Percentiles rank a stretch among this genome's conserved stretches.
Conservation (phyloP, 1,140 invertebrate genomes). For the Wiebesia pumilae region DNA sequence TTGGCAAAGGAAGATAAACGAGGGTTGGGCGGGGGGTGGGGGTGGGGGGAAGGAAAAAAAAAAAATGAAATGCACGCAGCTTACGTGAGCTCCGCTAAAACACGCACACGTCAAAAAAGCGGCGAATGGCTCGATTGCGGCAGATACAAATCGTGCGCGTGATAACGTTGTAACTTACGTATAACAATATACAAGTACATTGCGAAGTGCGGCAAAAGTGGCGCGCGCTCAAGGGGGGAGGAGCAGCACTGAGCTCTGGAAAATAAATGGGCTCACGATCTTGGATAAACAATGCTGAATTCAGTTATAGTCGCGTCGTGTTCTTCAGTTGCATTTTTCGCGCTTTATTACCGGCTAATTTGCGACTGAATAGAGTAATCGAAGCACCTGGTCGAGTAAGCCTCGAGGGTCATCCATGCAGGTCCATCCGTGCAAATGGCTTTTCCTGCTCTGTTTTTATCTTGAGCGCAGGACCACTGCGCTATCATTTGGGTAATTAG, state of each 20-base stretch:
- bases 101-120: neutral
- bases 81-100: neutral
- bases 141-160: neutral
- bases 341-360: neutral
- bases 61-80: neutral
- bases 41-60: too few relatives aligned
- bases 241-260: neutral
- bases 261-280: slow-evolving; percentile 16
- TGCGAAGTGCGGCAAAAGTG: neutral
- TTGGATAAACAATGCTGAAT: slow-evolving; percentile 15
- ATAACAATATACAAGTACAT: slow-evolving; percentile 1
- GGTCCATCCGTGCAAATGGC: neutral
- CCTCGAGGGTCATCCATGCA: neutral
- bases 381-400: neutral
- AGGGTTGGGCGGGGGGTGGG: too few relatives aligned
- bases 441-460: neutral
- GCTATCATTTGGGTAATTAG: slow-evolving; percentile 23
- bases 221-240: neutral
- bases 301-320: neutral
- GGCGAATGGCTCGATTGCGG: neutral
- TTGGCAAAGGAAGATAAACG: neutral
- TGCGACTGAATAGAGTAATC: neutral
- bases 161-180: neutral
- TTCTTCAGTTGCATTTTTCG: neutral
- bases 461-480: neutral